Percentiles rank a stretch among this genome's conserved stretches.
These are phyloP conservation scores for Brassicogethes aeneus DNA, from an alignment of 2,888 invertebrate genomes.

Conservation along the genomic window DNA sequence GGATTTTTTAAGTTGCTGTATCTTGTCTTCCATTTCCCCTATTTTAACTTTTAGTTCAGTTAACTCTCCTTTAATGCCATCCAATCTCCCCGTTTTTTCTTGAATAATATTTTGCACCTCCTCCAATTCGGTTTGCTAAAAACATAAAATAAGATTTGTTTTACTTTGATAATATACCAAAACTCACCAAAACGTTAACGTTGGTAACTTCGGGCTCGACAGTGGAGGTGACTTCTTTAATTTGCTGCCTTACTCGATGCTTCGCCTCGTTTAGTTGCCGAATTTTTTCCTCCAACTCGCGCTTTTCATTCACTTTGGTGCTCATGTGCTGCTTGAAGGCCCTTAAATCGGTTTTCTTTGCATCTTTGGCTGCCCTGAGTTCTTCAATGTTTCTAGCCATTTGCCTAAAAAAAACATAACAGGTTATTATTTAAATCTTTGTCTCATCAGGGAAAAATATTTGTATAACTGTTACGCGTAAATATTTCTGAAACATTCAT, in stretches of 20 bases:
- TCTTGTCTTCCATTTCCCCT: slow-evolving; percentile 34
- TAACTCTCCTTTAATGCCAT: slow-evolving; percentile 29
- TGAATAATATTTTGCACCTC: slow-evolving; percentile 37
- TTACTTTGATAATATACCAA: neutral
- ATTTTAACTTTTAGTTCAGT: slow-evolving; percentile 28
- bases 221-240: slow-evolving; percentile 31
- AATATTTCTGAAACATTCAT: too few species aligned
- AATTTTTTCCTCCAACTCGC: slow-evolving; percentile 29
- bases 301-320: slow-evolving; percentile 21
- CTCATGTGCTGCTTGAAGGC: slow-evolving; percentile 24
- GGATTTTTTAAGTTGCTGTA: slow-evolving; percentile 30
- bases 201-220: slow-evolving; percentile 34
- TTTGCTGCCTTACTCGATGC: slow-evolving; percentile 22
- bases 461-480: too few species aligned
- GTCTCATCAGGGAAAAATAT: too few species aligned
- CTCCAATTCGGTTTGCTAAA: slow-evolving; percentile 32
- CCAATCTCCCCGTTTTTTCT: slow-evolving; percentile 36
- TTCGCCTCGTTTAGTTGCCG: slow-evolving; percentile 23
- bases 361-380: slow-evolving; percentile 31
- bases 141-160: neutral
- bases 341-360: slow-evolving; percentile 24
- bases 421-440: slow-evolving; percentile 13
- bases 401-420: slow-evolving; percentile 15
- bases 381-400: slow-evolving; percentile 19
- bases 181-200: slow-evolving; percentile 28